Evolutionary conservation across 2,797 vertebrate genomes (phyloP), one percentile per base, ranked within the genome.

Genomic region (Macropodus opercularis): DNA sequence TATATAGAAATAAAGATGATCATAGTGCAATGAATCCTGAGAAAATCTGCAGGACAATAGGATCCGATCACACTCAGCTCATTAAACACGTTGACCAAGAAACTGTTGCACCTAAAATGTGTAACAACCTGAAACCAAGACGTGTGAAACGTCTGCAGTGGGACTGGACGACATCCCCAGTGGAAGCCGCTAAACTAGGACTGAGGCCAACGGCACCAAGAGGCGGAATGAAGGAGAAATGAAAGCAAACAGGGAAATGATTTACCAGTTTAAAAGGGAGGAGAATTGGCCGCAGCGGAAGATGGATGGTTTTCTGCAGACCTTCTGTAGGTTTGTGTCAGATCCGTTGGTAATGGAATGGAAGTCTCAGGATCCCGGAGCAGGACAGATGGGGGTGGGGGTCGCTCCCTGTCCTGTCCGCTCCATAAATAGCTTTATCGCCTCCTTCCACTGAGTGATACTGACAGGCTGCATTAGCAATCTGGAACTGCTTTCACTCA

Each of bases 381-480:
- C 27, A n/a, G 22, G 49, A 66, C 67, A 9, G 56, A 29, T 10
- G 5, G 34, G 12, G 22, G 19, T 17, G 38, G 49, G 32, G 3
- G 29, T 47, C 44, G 41, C n/a, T 26, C 27, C 31, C 32, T 57
- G 65, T 54, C 50, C 56, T 55, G 63, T 65, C 60, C 44, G 29
- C 63, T 59, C 59, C 17, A 54, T 55, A 38, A 78, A 70, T 24
- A 54, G 60, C 61, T 83, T 67, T 58, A 77, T 81, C 77, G 63
- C 42, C 24, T 0, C n/a, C 23, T 35, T 43, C 65, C 62, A 42
- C 66, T 49, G 54, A 73, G 54, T n/a, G 35, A 71, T 43, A 35
- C 69, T 80, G 85, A 80, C 77, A 76, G 68, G 21, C 26, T 7
- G 35, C 66, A 59, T 72, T 76, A 83, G 69, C 50, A 49, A 60